These are phyloP conservation scores for Atta texana DNA, from an alignment of 1,140 invertebrate species.

Conservation along the genomic window DNA sequence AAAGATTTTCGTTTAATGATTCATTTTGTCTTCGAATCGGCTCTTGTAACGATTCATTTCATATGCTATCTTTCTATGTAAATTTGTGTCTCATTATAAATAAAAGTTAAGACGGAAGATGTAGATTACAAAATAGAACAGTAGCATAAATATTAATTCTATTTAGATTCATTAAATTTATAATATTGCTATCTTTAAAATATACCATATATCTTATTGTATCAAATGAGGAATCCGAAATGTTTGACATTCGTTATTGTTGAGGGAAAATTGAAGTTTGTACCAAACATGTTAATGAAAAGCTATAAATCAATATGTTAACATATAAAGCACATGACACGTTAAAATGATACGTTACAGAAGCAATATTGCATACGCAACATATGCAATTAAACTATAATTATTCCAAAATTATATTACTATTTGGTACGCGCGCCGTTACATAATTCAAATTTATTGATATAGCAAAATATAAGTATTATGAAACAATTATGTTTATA, in stretches of 20 bases:
- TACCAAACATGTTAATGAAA: background rate
- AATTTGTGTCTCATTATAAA: background rate
- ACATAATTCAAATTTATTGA: background rate
- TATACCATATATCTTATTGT: background rate
- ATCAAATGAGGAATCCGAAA: background rate
- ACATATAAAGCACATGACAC: background rate
- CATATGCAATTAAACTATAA: background rate
- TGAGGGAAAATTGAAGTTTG: background rate
- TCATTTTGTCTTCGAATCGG: background rate
- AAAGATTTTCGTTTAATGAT: slow-evolving; percentile 5
- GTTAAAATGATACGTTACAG: background rate
- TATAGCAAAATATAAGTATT: background rate
- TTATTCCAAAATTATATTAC: background rate
- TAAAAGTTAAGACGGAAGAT: background rate
- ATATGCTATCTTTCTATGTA: background rate
- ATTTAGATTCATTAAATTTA: background rate
- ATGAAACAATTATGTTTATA: background rate
- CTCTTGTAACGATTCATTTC: background rate
- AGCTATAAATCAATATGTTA: background rate
- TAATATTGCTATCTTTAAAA: background rate
- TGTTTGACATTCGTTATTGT: background rate
- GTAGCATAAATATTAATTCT: slow-evolving; percentile 1
- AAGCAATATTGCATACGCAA: background rate
- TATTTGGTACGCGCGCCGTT: background rate
- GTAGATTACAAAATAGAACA: background rate